Conservation (phyloP, 2,888 invertebrate species). For the Pteria penguin region DNA sequence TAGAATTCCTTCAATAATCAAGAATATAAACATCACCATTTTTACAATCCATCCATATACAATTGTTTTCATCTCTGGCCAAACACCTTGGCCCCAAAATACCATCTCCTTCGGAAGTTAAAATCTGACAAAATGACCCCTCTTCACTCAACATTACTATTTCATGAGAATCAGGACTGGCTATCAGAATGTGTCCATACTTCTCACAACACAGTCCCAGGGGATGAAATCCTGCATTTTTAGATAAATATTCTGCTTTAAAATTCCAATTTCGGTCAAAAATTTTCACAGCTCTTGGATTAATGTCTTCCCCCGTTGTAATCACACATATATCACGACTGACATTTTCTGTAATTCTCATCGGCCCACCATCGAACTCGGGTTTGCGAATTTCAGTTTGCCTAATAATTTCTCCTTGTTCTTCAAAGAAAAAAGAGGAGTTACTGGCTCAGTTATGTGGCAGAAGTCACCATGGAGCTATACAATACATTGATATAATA, state of each 20-base stretch:
- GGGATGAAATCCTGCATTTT: neutral
- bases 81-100: neutral
- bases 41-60: neutral
- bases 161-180: neutral
- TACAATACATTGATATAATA: too few species aligned
- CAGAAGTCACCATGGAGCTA: too few species aligned
- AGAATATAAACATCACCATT: neutral
- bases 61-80: neutral
- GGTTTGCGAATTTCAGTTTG: neutral
- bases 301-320: neutral
- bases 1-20: neutral
- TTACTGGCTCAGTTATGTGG: too few species aligned
- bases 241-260: neutral
- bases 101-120: neutral
- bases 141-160: neutral
- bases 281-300: neutral
- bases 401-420: neutral
- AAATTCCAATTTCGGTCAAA: neutral
- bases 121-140: neutral
- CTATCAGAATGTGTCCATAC: neutral
- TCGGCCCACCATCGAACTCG: neutral
- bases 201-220: neutral
- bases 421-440: too few species aligned
- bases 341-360: neutral
- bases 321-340: neutral